Conservation (phyloP, 2,113 vertebrate species). For the Petromus typicus region DNA sequence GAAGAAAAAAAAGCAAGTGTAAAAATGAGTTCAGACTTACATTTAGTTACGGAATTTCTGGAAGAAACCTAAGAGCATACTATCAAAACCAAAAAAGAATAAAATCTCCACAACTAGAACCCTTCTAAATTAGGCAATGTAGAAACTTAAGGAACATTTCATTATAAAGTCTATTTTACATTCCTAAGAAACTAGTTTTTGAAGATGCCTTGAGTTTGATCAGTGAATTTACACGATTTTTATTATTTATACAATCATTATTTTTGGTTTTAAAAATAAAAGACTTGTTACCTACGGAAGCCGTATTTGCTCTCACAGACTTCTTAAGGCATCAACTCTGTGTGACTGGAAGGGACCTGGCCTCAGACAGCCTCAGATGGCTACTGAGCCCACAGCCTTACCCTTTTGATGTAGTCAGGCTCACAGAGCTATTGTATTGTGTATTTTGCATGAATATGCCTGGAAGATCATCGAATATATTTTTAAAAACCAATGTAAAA, state of each 20-base stretch:
- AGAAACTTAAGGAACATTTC: not conserved
- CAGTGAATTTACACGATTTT: not conserved
- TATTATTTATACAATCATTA: not conserved
- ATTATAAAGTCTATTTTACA: not conserved
- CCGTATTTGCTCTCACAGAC: not conserved
- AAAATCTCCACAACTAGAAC: not conserved
- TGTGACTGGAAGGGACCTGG: not conserved
- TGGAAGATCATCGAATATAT: not conserved
- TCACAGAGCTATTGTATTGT: not conserved
- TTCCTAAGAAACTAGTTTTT: not conserved
- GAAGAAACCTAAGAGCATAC: not conserved
- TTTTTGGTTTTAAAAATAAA: not conserved
- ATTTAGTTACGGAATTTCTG: not conserved
- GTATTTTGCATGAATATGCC: not conserved
- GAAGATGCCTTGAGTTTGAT: not conserved
- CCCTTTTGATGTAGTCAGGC: accelerated
- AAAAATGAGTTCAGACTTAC: not conserved
- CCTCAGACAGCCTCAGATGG: not conserved
- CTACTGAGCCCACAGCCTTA: not conserved
- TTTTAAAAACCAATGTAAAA: not conserved
- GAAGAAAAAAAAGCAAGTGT: not conserved
- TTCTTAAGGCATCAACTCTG: not conserved
- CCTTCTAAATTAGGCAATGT: not conserved
- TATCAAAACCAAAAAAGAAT: not conserved
- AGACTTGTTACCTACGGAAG: not conserved